Base-by-base conservation (phyloP, 2,797 vertebrate species). In the Somateria mollissima region DNA sequence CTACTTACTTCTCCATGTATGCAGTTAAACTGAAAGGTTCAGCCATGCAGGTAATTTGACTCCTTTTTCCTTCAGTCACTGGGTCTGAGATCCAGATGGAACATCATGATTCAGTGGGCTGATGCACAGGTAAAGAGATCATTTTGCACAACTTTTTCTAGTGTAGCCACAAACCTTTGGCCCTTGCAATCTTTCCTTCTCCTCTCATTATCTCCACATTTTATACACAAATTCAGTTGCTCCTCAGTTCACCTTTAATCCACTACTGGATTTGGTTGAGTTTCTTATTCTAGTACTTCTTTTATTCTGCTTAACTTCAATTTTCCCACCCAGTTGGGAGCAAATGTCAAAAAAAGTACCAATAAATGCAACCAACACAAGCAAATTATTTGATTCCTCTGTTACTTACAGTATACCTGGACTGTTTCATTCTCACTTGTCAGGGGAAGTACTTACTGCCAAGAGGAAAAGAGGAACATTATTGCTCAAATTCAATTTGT, bases 401-500 rank as follows among this genome's bases (percentile, higher is more conserved):
- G 49, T 72, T 95, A 85, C 37, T 71, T 58, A 72, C 13, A 49
- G 61, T 10, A 62, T 22, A 51, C 13, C 87, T 93, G 87, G 54
- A 79, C 65, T 72, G 34, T 84, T 95, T 94, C 71, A 80, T 78
- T 79, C 74, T 96, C 75, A 84, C 87, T 95, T 96, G 45, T 69
- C 62, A 78, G 45, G 80, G 24, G 62, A 92, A 82, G 11, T 36
- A 72, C 56, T 95, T 93, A 43, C 49, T 94, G 92, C 34, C n/a
- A 96, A 85, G 15, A 64, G 45, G 37, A 97, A 89, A 89, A 47
- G 73, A 92, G 36, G 43, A 92, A 84, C 72, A 71, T 56, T 92
- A 39, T 71, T 93, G 67, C 91, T 92, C 49, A 89, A 73, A 43
- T 43, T 43, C 41, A 17, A 43, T 43, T 43, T 43, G 16, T 43